phyloP scores from a whole-genome alignment of 2,888 invertebrate species.

The Acrobasis suavella region DNA sequence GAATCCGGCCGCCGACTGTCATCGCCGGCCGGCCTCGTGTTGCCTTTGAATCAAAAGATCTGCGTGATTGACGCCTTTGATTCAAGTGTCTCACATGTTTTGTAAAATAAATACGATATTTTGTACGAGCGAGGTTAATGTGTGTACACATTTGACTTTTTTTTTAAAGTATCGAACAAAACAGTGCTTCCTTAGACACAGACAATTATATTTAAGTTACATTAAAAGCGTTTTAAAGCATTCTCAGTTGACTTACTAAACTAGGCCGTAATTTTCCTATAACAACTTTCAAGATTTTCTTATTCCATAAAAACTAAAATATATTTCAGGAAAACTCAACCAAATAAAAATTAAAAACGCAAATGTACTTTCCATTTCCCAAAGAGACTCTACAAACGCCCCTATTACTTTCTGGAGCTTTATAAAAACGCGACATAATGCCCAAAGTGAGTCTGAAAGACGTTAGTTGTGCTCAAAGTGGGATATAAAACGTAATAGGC shows the following conservation, averaged over 20 bases:
- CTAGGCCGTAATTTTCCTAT: too few relatives aligned
- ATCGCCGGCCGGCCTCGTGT: neutral
- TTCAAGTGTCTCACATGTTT: neutral
- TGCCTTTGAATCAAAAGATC: neutral
- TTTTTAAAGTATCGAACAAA: too few relatives aligned
- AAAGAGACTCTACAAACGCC: conserved; percentile 6
- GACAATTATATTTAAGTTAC: too few relatives aligned
- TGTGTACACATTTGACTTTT: too few relatives aligned
- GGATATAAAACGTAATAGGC: conserved; percentile 12
- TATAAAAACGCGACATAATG: neutral
- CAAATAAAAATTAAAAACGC: neutral
- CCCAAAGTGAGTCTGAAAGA: conserved; percentile 6
- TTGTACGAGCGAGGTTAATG: too few relatives aligned
- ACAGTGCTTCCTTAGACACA: too few relatives aligned
- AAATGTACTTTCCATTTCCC: neutral
- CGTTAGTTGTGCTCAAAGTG: conserved; percentile 5
- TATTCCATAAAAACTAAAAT: too few relatives aligned
- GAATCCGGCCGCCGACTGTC: neutral
- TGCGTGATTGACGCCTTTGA: neutral
- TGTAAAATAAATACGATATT: neutral
- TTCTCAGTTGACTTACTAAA: too few relatives aligned
- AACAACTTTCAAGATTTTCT: too few relatives aligned
- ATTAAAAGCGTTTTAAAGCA: too few relatives aligned
- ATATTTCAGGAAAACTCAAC: too few relatives aligned
- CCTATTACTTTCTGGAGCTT: conserved; percentile 14